These are phyloP conservation scores for Campaea margaritaria DNA, from an alignment of 2,888 invertebrate species.

Conservation along the genomic window DNA sequence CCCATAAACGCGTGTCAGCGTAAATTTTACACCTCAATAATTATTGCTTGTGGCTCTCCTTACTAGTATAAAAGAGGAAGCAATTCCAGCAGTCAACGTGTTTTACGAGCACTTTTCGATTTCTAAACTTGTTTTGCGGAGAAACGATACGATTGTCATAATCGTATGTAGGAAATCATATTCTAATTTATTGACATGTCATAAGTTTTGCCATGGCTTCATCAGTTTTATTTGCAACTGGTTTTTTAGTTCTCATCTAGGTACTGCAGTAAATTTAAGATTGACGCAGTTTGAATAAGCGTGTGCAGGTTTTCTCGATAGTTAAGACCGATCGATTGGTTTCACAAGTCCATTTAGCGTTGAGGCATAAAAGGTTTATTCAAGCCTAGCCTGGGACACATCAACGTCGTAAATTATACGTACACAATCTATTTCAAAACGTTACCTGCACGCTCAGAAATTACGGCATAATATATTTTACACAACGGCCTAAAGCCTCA, in stretches of 20 bases:
- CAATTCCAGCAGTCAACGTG: slow-evolving; percentile 68
- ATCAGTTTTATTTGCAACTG: slow-evolving; percentile 4
- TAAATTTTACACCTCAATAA: slow-evolving; percentile 76
- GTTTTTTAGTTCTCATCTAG: slow-evolving; percentile 1
- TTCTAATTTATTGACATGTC: slow-evolving; percentile 37
- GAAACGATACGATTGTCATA: slow-evolving; percentile 57
- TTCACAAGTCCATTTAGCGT: slow-evolving; percentile 20
- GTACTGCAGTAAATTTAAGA: background rate
- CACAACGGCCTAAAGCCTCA: slow-evolving; percentile 62
- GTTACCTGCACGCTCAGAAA: slow-evolving; percentile 55
- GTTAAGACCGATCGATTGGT: slow-evolving; percentile 7
- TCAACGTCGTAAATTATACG: slow-evolving; percentile 49
- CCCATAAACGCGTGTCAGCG: slow-evolving; percentile 70
- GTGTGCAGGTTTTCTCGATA: slow-evolving; percentile 1
- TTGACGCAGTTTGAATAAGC: slow-evolving; percentile 4
- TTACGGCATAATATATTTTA: slow-evolving; percentile 66
- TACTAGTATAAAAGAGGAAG: slow-evolving; percentile 66
- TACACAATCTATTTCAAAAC: slow-evolving; percentile 54
- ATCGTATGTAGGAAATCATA: slow-evolving; percentile 46
- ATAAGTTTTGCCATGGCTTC: slow-evolving; percentile 14
- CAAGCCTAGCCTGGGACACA: slow-evolving; percentile 32
- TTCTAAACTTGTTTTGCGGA: slow-evolving; percentile 67
- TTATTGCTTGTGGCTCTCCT: slow-evolving; percentile 63
- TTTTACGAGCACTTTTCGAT: slow-evolving; percentile 71
- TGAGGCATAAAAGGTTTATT: slow-evolving; percentile 26